A percentile compares a stretch with the other conserved stretches of the same genome.
phyloP scores from a whole-genome alignment of 2,888 invertebrate species.

The Hydriomena furcata region DNA sequence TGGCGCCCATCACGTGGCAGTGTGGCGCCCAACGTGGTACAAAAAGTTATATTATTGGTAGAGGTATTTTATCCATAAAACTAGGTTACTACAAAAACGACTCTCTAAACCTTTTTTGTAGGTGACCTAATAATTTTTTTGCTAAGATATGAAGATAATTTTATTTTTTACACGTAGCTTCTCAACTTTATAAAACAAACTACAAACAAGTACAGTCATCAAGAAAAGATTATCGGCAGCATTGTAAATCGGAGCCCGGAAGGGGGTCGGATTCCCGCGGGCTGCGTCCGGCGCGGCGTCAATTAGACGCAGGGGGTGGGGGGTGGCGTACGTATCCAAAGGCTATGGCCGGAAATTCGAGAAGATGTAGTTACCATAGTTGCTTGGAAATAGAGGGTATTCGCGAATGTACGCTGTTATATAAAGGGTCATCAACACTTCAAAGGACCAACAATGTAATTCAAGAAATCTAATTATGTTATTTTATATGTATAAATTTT shows the following conservation, averaged over 20 bases:
- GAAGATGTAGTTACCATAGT: conserved; percentile 37
- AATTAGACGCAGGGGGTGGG: conserved; percentile 66
- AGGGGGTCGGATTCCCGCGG: conserved; percentile 71
- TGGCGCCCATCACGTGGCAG: too few relatives aligned
- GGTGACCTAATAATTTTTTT: too few relatives aligned
- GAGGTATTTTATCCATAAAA: too few relatives aligned
- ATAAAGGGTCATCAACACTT: not conserved
- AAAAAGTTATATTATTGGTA: too few relatives aligned
- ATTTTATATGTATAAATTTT: too few relatives aligned
- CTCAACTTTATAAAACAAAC: not conserved
- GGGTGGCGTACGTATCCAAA: conserved; percentile 51
- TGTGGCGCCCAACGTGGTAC: not conserved
- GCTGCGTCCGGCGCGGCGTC: conserved; percentile 75
- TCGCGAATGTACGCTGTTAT: conserved; percentile 3
- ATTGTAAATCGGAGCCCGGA: conserved; percentile 71
- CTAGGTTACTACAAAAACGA: too few relatives aligned
- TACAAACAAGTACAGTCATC: conserved; percentile 52
- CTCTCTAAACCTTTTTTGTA: too few relatives aligned
- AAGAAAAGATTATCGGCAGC: conserved; percentile 79
- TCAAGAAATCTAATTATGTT: too few relatives aligned
- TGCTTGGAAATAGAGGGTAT: conserved; percentile 10
- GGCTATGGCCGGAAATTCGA: conserved; percentile 74
- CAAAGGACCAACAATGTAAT: not conserved
- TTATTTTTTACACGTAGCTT: too few relatives aligned
- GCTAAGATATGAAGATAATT: too few relatives aligned